Base-by-base conservation (phyloP, 2,888 invertebrate genomes). In the Nomada ruficornis region DNA sequence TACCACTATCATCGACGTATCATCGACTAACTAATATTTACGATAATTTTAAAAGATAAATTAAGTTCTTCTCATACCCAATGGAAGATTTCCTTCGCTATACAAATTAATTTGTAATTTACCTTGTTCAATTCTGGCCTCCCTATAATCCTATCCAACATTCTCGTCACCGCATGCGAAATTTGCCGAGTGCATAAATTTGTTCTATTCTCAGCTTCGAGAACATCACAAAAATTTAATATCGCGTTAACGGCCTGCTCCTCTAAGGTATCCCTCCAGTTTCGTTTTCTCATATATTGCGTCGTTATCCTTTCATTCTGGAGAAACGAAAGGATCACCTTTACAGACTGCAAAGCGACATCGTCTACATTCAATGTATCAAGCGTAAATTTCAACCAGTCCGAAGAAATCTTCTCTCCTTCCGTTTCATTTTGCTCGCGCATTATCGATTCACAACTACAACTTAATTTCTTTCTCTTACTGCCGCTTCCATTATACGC, bases 231-330 rank as follows among this genome's bases (percentile, higher is more conserved):
- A n/a, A 87, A 71, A 65, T 83, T 77, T 18, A 89, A 18, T 26
- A 90, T 29, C 0, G 85, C 77, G 4, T 81, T 73, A 15, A 90
- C 44, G 10, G 86, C 88, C 70, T 87, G 70, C 2, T 77, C 70
- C 36, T 88, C 86, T 26, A 89, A 69, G 18, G 82, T 85, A 36
- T 63, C 59, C 20, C 70, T 70, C 90, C 89, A 96, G 91, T 47
- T 71, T 42, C 76, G 78, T 2, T 59, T 67, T 18, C 26, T 74
- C 69, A 72, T 78, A 3, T 87, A 84, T 36, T 62, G 20, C 9
- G 26, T 57, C 0, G 78, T 29, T 36, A 78, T 73, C 29, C 0
- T 63, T 7, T 78, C 77, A 10, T 68, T 11, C 64, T 63, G 63
- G 0, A 88, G 57, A 10, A 50, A 50, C 11, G 52, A 64, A 57